Evolutionary conservation across 2,113 vertebrate genomes (phyloP).

Genomic region (Siniperca knerii): DNA sequence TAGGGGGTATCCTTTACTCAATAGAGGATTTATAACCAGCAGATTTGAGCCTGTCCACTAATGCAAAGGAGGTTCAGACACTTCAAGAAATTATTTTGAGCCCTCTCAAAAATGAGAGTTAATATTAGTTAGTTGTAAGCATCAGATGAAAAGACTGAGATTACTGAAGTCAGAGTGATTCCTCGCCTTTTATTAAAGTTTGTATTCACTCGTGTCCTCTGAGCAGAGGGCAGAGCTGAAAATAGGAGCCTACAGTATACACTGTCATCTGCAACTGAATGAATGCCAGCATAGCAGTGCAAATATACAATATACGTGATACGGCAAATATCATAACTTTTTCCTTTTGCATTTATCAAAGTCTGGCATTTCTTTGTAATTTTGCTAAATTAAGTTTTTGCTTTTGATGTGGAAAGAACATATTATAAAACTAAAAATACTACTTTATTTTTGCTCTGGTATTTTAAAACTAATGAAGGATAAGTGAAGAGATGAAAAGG

Average conservation of each 20-base stretch:
- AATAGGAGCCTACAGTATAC: not conserved
- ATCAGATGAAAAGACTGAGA: constrained; percentile 6
- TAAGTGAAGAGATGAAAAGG: not conserved
- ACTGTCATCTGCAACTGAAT: constrained; percentile 1
- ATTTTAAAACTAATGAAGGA: not conserved
- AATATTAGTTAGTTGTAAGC: not conserved
- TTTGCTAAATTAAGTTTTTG: not conserved
- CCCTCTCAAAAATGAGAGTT: not conserved
- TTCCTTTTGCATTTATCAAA: not conserved
- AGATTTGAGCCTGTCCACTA: constrained; percentile 20
- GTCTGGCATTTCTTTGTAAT: not conserved
- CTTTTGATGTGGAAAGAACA: not conserved
- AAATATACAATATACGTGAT: not conserved
- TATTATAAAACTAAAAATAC: not conserved
- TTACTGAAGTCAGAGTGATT: constrained; percentile 50
- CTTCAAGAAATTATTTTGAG: constrained; percentile 6
- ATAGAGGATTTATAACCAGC: not conserved
- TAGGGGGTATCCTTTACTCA: constrained; percentile 38
- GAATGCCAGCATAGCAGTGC: not conserved
- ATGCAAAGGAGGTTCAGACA: not conserved
- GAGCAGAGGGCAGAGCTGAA: constrained; percentile 14
- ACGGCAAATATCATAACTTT: not conserved
- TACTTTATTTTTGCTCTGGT: not conserved
- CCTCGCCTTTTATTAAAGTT: constrained; percentile 19
- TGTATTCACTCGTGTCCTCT: constrained; percentile 3